Percentiles rank a stretch among this genome's conserved stretches.
These are phyloP conservation scores for Progne subis DNA, from an alignment of 2,113 vertebrate genomes.

Conservation along the genomic window DNA sequence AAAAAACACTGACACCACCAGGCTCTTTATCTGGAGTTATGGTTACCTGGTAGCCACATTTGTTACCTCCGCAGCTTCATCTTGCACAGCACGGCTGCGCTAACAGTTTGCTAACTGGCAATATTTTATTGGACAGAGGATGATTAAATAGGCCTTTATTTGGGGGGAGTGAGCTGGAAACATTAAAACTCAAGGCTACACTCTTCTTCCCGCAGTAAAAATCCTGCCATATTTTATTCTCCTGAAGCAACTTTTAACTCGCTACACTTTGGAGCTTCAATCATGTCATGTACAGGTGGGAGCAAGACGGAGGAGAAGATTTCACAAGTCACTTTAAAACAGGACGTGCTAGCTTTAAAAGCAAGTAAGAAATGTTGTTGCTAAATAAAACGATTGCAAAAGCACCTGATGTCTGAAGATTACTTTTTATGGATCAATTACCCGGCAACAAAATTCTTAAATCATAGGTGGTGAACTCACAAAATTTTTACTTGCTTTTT, in stretches of 20 bases:
- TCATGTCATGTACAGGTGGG: conserved; percentile 63
- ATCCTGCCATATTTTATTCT: conserved; percentile 53
- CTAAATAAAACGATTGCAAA: conserved; percentile 52
- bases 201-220: conserved; percentile 32
- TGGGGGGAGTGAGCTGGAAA: conserved; percentile 55
- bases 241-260: conserved; percentile 54
- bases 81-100: not conserved
- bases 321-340: conserved; percentile 67
- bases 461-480: conserved; percentile 54
- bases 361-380: conserved; percentile 58
- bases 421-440: conserved; percentile 67
- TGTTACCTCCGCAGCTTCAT: conserved; percentile 34
- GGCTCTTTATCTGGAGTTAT: conserved; percentile 53
- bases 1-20: conserved; percentile 39
- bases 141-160: conserved; percentile 68
- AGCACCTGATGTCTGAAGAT: conserved; percentile 54
- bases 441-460: conserved; percentile 60
- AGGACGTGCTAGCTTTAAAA: conserved; percentile 67
- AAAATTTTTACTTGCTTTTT: conserved; percentile 33
- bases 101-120: conserved; percentile 64
- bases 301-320: conserved; percentile 65
- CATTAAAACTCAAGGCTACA: conserved; percentile 62
- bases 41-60: conserved; percentile 48
- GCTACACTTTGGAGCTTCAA: conserved; percentile 45
- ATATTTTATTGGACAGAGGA: conserved; percentile 59